These are phyloP conservation scores for Rhyacichthys aspro DNA, from an alignment of 2,797 vertebrate species.

Conservation along the genomic window DNA sequence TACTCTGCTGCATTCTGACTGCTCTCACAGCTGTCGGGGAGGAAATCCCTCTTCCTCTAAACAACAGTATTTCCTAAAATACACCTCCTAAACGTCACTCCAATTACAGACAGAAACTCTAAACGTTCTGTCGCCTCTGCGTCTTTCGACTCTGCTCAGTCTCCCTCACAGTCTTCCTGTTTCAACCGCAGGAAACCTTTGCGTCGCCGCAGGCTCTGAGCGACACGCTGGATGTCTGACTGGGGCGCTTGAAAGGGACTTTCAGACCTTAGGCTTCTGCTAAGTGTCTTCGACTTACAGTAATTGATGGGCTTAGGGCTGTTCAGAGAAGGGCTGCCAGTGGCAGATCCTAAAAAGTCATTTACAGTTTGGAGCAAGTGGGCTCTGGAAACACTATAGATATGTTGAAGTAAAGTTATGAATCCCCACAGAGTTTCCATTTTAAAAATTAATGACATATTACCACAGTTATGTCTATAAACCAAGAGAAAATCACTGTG, in stretches of 20 bases:
- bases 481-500: no score
- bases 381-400: conserved; percentile 14
- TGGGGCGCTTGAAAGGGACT: conserved; percentile 59
- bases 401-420: neutral
- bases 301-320: conserved; percentile 57
- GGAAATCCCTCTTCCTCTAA: neutral
- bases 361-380: conserved; percentile 38
- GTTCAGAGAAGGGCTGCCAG: conserved; percentile 39
- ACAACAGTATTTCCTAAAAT: neutral
- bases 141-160: conserved; percentile 36
- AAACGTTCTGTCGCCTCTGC: conserved; percentile 19
- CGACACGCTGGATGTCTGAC: conserved; percentile 57
- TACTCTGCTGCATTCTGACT: no score
- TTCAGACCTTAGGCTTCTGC: conserved; percentile 54
- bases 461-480: no score
- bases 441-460: no score
- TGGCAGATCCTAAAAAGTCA: conserved; percentile 20
- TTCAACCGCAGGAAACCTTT: conserved; percentile 63
- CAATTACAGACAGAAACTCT: conserved; percentile 9
- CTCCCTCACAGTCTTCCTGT: conserved; percentile 59
- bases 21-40: neutral
- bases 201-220: conserved; percentile 42
- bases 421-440: no score
- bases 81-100: conserved; percentile 5
- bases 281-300: conserved; percentile 51